A percentile compares a stretch with the other conserved stretches of the same genome.
These are phyloP conservation scores for Drosophila ustulata DNA, from an alignment of 2,888 invertebrate genomes.

Conservation along the genomic window DNA sequence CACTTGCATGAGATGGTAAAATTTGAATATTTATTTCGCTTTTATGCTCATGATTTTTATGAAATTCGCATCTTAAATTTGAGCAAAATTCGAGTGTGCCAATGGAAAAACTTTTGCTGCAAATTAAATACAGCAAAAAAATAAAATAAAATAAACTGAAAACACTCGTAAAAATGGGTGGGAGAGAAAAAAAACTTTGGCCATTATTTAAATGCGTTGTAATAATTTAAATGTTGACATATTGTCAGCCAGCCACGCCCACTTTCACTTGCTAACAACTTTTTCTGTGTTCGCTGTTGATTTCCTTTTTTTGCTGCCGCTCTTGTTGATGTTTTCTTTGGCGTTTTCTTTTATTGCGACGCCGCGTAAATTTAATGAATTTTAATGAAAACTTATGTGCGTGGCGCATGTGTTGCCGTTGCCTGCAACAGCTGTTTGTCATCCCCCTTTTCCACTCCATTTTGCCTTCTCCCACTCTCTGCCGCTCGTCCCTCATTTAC, in stretches of 20 bases:
- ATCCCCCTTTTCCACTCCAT: background rate
- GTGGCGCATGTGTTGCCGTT: constrained; percentile 26
- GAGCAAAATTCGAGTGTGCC: background rate
- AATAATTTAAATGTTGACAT: constrained; percentile 77
- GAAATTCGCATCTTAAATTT: constrained; percentile 14
- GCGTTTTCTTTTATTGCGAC: constrained; percentile 52
- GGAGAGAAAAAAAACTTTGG: constrained; percentile 49
- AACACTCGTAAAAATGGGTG: constrained; percentile 27
- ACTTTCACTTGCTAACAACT: constrained; percentile 49
- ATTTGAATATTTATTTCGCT: constrained; percentile 39
- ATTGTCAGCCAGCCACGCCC: constrained; percentile 54
- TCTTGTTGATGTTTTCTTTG: constrained; percentile 18
- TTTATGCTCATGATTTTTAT: constrained; percentile 22
- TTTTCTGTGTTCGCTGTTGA: constrained; percentile 10
- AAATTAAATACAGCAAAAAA: constrained; percentile 6
- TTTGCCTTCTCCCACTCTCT: background rate
- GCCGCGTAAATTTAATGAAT: constrained; percentile 72
- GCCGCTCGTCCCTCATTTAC: constrained; percentile 14
- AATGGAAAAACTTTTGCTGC: constrained; percentile 16
- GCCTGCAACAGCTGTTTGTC: constrained; percentile 43
- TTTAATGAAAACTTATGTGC: constrained; percentile 72
- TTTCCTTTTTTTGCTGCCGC: background rate
- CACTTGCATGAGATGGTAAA: constrained; percentile 36
- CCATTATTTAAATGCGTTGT: constrained; percentile 70
- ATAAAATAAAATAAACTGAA: constrained; percentile 6